Conservation (phyloP, 2,888 invertebrate species). For the Diaperis boleti region DNA sequence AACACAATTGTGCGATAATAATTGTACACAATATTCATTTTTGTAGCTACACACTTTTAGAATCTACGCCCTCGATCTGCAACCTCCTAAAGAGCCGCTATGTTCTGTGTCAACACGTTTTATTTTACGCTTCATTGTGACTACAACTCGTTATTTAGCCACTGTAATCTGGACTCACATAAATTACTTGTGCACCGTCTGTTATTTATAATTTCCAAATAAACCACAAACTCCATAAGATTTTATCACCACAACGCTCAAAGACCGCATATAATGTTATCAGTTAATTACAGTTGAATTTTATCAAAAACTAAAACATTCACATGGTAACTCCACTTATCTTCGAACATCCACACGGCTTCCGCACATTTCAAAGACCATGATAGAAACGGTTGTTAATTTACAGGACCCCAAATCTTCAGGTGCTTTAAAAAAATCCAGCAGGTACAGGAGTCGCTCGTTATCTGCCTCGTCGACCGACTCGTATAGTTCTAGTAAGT, state of each 20-base stretch:
- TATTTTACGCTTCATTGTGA: slow-evolving; percentile 26
- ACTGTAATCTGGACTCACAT: slow-evolving; percentile 21
- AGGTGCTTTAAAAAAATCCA: slow-evolving; percentile 87
- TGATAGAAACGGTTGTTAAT: slow-evolving; percentile 22
- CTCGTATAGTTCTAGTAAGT: slow-evolving; percentile 90
- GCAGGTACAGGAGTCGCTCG: slow-evolving; percentile 89
- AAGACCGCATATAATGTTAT: slow-evolving; percentile 24
- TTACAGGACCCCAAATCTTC: slow-evolving; percentile 72
- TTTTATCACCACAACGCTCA: slow-evolving; percentile 24
- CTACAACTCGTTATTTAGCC: slow-evolving; percentile 17
- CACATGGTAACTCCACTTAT: slow-evolving; percentile 7
- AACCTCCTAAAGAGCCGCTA: slow-evolving; percentile 19
- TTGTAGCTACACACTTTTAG: too few species aligned
- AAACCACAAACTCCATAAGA: slow-evolving; percentile 6
- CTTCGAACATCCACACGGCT: slow-evolving; percentile 2
- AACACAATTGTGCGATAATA: too few species aligned
- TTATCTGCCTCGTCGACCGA: slow-evolving; percentile 95
- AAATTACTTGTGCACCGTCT: slow-evolving; percentile 25
- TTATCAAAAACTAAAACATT: slow-evolving; percentile 24
- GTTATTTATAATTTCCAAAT: slow-evolving; percentile 21
- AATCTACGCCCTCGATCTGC: too few species aligned
- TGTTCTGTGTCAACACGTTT: slow-evolving; percentile 27
- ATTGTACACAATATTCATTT: too few species aligned
- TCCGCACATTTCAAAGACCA: neutral
- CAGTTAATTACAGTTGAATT: slow-evolving; percentile 31